phyloP scores from a whole-genome alignment of 2,797 vertebrate species.

The Bovichtus variegatus region DNA sequence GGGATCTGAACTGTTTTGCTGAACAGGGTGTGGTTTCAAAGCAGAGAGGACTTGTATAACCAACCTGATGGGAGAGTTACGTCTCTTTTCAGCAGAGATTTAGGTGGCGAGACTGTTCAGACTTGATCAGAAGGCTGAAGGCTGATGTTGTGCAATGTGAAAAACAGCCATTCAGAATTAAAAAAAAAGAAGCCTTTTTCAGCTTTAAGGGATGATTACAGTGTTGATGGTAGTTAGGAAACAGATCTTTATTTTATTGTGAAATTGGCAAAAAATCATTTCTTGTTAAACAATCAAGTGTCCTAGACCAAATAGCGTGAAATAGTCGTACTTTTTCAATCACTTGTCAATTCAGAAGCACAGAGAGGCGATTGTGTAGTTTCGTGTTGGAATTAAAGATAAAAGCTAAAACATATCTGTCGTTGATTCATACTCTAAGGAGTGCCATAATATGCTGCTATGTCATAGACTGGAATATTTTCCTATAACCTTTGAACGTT shows the following conservation, averaged over 20 bases:
- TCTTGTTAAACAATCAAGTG: conserved; percentile 68
- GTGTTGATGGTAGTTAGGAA: conserved; percentile 56
- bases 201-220: conserved; percentile 77
- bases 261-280: conserved; percentile 42
- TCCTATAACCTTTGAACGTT: conserved; percentile 70
- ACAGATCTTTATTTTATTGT: conserved; percentile 35
- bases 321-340: conserved; percentile 51
- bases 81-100: conserved; percentile 40
- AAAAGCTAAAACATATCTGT: conserved; percentile 60
- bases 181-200: conserved; percentile 45
- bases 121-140: conserved; percentile 41
- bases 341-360: conserved; percentile 60
- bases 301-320: conserved; percentile 63
- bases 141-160: conserved; percentile 74
- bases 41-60: conserved; percentile 41
- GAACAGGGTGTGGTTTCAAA: conserved; percentile 36
- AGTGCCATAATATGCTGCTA: conserved; percentile 84
- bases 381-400: conserved; percentile 50
- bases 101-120: conserved; percentile 22
- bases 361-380: conserved; percentile 69
- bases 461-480: conserved; percentile 80
- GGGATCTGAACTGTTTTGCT: conserved; percentile 36
- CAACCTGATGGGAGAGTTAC: conserved; percentile 4
- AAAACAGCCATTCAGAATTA: conserved; percentile 62
- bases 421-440: conserved; percentile 68